Base-by-base conservation (phyloP, 2,888 invertebrate species). In the Hoplodrina ambigua region DNA sequence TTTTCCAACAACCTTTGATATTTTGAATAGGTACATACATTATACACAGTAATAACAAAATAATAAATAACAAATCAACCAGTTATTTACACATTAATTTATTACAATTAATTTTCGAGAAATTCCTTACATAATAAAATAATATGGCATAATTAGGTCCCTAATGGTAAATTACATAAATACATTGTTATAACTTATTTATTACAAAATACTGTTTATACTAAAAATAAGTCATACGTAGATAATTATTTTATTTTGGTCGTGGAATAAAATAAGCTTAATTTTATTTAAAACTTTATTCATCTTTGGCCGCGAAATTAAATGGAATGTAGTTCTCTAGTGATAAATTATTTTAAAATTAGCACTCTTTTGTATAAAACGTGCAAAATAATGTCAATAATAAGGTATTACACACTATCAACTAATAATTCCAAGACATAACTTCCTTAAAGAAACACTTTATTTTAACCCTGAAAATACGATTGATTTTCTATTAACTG, bases 141-240 rank as follows among this genome's bases (percentile, higher is more conserved):
- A 87, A 80, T 89, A 89, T 89, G 89, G 89, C 89, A 85, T 85
- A 54, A 37, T 57, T 56, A 80, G 41, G 46, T 17, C 17, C 17
- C 17, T 46, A 46, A 80, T 78, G 75, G 70, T 85, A 73, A 80
- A 84, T 72, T 78, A 79, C 66, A 71, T 80, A 81, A 6, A 75
- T 81, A 81, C 8, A 75, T 72, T 61, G 13, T 30, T 69, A 49
- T 20, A 69, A 49, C 60, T 79, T 60, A 74, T 44, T 72, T 60
- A 11, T 72, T 68, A 80, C 53, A 64, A 74, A 86, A 85, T 86
- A 86, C 80, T 83, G 83, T 64, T 75, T 69, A 70, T 55, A 49
- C 76, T 81, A 78, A 41, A 77, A 67, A 63, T 67, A 73, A 37
- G 41, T 50, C 19, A 44, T 59, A 54, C 19, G n/a, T 72, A 55